phyloP scores from a whole-genome alignment of 2,797 vertebrate genomes.

The Podarcis siculus region DNA sequence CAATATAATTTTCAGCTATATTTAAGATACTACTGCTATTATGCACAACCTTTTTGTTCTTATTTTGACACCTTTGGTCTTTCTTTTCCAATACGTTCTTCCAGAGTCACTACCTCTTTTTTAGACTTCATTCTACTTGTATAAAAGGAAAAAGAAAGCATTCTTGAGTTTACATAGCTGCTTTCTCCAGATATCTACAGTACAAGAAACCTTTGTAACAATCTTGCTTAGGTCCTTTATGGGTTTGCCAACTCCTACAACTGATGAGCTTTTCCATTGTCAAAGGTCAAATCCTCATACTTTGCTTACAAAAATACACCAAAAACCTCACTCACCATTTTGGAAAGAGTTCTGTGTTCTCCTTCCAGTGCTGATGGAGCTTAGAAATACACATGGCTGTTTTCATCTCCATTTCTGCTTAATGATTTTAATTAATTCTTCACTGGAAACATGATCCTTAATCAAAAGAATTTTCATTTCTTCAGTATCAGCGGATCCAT shows the following conservation, averaged over 20 bases:
- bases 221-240: background rate
- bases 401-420: background rate
- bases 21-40: background rate
- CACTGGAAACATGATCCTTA: background rate
- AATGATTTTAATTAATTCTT: background rate
- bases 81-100: background rate
- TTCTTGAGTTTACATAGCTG: background rate
- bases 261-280: background rate
- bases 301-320: background rate
- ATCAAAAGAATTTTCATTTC: background rate
- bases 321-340: slow-evolving; percentile 6
- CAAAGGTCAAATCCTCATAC: background rate
- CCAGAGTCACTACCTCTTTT: background rate
- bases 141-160: background rate
- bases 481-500: background rate
- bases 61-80: background rate
- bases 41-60: background rate
- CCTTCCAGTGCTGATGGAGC: background rate
- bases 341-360: background rate
- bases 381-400: background rate
- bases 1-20: background rate
- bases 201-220: background rate
- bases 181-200: background rate
- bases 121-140: background rate
- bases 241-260: background rate